phyloP scores from a whole-genome alignment of 2,797 vertebrate species.

The Somateria mollissima region DNA sequence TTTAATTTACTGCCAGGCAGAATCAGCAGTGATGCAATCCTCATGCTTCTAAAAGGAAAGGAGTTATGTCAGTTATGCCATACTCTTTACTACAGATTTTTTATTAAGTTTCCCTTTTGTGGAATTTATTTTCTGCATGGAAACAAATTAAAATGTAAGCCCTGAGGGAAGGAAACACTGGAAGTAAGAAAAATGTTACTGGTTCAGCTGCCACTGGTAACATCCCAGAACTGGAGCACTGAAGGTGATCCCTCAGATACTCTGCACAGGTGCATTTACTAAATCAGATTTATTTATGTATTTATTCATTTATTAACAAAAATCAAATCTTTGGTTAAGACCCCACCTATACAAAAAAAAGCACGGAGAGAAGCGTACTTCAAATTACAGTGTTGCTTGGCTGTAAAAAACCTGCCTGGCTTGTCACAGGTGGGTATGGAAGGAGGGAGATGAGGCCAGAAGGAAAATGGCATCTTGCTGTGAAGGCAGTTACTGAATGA shows the following conservation, averaged over 20 bases:
- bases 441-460: not conserved
- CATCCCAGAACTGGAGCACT: not conserved
- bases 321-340: not conserved
- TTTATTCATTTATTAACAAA: too few relatives aligned
- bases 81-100: not conserved
- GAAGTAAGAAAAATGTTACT: not conserved
- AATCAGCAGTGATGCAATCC: not conserved
- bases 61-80: not conserved
- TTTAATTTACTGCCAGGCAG: not conserved
- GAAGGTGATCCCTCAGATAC: not conserved
- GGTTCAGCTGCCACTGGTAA: not conserved
- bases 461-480: not conserved
- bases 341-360: too few relatives aligned
- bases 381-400: not conserved
- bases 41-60: not conserved
- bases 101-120: not conserved
- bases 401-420: not conserved
- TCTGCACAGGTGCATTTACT: too few relatives aligned
- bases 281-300: too few relatives aligned
- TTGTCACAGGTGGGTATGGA: not conserved
- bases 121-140: not conserved
- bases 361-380: not conserved
- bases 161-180: not conserved
- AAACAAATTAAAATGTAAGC: not conserved
- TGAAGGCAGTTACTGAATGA: not conserved